Evolutionary conservation across 2,797 vertebrate species (phyloP).

Genomic region (Carcharodon carcharias): DNA sequence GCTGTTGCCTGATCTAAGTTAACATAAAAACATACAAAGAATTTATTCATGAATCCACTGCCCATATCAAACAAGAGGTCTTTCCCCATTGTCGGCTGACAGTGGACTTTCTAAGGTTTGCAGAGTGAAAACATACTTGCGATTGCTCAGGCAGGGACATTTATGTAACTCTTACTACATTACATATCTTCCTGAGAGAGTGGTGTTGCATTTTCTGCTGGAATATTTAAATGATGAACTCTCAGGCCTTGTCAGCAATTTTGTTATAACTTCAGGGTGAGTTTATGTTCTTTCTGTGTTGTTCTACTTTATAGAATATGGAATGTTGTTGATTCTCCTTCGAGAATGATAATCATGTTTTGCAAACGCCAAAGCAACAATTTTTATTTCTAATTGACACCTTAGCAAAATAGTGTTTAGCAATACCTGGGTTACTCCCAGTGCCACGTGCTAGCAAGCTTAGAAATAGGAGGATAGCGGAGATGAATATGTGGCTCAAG

Average conservation of each 20-base stretch:
- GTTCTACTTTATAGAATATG: not conserved
- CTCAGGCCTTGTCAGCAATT: not conserved
- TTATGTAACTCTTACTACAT: not conserved
- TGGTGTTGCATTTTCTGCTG: not conserved
- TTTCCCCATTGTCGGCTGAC: not conserved
- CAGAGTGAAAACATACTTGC: not conserved
- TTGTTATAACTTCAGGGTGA: not conserved
- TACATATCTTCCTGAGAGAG: not conserved
- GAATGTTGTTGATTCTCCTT: not conserved
- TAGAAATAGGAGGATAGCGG: too few species aligned
- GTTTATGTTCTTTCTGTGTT: not conserved
- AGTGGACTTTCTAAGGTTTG: not conserved
- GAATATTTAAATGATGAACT: not conserved
- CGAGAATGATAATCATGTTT: not conserved
- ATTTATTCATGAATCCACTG: not conserved
- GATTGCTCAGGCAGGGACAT: not conserved
- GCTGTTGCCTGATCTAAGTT: not conserved
- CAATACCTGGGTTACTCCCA: not conserved
- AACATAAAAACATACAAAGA: not conserved
- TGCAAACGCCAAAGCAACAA: not conserved
- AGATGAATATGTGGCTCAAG: too few species aligned
- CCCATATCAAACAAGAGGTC: not conserved
- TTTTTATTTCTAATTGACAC: not conserved
- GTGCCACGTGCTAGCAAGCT: too few species aligned
- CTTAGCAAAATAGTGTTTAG: not conserved